These are phyloP conservation scores for Phytoseiulus persimilis DNA, from an alignment of 2,888 invertebrate genomes.

Conservation along the genomic window DNA sequence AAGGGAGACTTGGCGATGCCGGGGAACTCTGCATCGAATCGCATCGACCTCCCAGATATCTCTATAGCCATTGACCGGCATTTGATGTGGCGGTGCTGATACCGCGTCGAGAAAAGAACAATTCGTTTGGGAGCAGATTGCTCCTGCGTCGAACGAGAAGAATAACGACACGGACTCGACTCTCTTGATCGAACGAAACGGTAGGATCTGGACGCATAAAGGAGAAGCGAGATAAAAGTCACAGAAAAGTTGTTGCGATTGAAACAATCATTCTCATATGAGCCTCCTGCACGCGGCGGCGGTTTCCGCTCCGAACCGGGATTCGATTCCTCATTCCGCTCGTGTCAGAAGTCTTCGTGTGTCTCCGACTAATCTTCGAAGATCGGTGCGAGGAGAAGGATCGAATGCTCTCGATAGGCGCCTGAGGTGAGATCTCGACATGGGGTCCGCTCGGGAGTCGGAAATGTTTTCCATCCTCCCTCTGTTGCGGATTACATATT, in stretches of 20 bases:
- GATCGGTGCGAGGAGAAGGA: not conserved
- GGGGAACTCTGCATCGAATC: not conserved
- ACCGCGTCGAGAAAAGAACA: not conserved
- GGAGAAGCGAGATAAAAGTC: not conserved
- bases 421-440: not conserved
- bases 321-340: too few relatives aligned
- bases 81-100: not conserved
- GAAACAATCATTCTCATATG: not conserved
- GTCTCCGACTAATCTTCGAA: too few relatives aligned
- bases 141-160: not conserved
- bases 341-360: too few relatives aligned
- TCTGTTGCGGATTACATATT: not conserved
- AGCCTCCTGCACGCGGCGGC: not conserved
- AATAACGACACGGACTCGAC: not conserved
- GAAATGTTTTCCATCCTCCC: not conserved
- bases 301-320: too few relatives aligned
- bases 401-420: not conserved
- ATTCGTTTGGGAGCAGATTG: not conserved
- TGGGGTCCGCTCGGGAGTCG: not conserved
- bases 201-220: not conserved
- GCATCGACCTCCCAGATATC: not conserved
- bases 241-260: not conserved
- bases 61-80: not conserved
- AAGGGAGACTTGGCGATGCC: not conserved
- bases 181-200: not conserved